Evolutionary conservation across 2,888 invertebrate species (phyloP).

Genomic region (Rhimphoctona megacephalus): DNA sequence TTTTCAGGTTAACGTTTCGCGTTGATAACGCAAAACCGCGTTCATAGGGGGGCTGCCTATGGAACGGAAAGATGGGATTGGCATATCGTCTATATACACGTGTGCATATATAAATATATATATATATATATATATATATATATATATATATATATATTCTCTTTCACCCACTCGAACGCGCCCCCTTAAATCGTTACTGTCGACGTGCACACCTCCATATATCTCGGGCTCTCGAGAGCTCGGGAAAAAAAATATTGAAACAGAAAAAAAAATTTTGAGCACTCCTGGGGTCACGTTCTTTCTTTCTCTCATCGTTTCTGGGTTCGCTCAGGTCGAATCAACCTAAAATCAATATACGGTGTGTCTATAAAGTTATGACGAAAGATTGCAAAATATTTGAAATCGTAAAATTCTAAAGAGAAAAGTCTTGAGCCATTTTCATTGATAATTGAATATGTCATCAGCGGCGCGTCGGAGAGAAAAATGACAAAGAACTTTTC

Average conservation of each 20-base stretch:
- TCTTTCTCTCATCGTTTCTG: conserved; percentile 72
- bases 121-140: not conserved
- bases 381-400: not conserved
- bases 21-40: conserved; percentile 51
- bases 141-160: not conserved
- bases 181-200: conserved; percentile 61
- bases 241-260: conserved; percentile 29
- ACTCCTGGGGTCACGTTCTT: conserved; percentile 44
- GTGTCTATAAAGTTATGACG: not conserved
- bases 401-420: not conserved
- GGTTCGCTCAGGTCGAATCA: conserved; percentile 67
- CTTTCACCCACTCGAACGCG: conserved; percentile 33
- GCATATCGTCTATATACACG: conserved; percentile 18
- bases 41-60: conserved; percentile 27
- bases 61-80: conserved; percentile 40
- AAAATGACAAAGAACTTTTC: not conserved
- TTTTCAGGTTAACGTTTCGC: conserved; percentile 48
- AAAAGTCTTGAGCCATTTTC: not conserved
- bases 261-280: conserved; percentile 9
- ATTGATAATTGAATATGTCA: not conserved
- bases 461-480: not conserved
- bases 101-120: not conserved
- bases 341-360: conserved; percentile 14
- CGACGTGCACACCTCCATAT: conserved; percentile 49
- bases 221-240: conserved; percentile 51